Evolutionary conservation across 2,113 vertebrate species (phyloP).

Genomic region (Probosciger aterrimus): DNA sequence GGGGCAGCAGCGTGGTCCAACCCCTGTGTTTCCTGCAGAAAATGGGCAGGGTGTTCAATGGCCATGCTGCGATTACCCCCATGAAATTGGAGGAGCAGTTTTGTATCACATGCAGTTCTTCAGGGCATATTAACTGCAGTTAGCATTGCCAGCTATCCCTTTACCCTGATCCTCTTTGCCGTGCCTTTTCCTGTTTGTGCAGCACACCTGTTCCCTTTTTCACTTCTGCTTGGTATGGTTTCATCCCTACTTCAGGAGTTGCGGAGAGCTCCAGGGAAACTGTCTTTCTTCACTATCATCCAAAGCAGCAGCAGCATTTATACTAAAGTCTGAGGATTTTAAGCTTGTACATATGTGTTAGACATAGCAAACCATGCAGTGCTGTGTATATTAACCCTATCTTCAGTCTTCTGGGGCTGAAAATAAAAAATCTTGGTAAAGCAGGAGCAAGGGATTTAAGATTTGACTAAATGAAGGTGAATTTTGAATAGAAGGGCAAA

Average conservation of each 20-base stretch:
- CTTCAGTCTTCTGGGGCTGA: neutral
- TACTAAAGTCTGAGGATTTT: neutral
- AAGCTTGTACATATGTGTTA: neutral
- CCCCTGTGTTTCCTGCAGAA: neutral
- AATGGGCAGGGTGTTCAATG: neutral
- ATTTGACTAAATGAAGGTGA: neutral
- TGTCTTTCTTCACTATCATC: neutral
- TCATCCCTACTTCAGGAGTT: neutral
- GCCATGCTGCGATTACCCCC: accelerated
- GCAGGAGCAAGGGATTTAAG: neutral
- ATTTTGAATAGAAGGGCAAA: neutral
- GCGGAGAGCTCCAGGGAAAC: neutral
- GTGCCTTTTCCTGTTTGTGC: neutral
- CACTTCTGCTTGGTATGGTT: neutral
- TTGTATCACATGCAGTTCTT: neutral
- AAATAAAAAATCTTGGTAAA: neutral
- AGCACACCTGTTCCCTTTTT: neutral
- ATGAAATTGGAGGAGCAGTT: neutral
- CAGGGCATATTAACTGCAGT: neutral
- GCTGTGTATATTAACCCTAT: neutral
- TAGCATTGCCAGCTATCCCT: neutral
- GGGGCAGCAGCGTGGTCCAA: neutral
- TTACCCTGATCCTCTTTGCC: neutral
- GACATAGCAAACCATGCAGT: neutral
- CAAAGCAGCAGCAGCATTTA: neutral